phyloP scores from a whole-genome alignment of 1,140 invertebrate species.

The Dendroctonus ponderosae region DNA sequence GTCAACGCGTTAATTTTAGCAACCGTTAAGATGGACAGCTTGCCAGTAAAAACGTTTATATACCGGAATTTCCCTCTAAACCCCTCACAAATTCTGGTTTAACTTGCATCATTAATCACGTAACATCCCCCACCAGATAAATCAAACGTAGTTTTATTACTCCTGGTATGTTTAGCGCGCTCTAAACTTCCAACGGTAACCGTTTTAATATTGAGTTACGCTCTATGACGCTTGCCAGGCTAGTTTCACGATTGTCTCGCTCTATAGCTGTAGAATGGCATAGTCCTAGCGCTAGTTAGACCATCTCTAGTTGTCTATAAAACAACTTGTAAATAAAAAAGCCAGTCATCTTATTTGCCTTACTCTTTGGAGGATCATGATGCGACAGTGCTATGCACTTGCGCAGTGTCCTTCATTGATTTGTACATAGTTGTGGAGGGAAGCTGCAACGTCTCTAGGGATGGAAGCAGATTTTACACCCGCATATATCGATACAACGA shows the following conservation, averaged over 20 bases:
- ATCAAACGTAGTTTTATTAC: conserved; percentile 19
- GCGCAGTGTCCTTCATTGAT: conserved; percentile 24
- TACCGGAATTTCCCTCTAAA: conserved; percentile 6
- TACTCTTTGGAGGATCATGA: conserved; percentile 23
- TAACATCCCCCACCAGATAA: conserved; percentile 1
- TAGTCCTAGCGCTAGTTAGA: conserved; percentile 1
- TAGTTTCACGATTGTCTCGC: conserved; percentile 2
- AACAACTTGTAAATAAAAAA: conserved; percentile 23
- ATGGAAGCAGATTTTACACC: not conserved
- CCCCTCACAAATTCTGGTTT: conserved; percentile 10
- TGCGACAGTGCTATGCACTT: conserved; percentile 23
- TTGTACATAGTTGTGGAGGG: conserved; percentile 18
- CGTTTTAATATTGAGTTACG: conserved; percentile 13
- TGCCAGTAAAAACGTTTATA: not conserved
- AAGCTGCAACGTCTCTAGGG: conserved; percentile 20
- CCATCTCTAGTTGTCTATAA: conserved; percentile 2
- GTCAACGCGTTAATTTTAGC: too few species aligned
- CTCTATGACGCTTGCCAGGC: conserved; percentile 1
- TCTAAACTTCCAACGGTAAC: conserved; percentile 13
- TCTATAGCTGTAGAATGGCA: not conserved
- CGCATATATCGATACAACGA: not conserved
- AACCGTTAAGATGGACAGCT: too few species aligned
- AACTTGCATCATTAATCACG: conserved; percentile 11
- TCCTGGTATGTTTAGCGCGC: conserved; percentile 15
- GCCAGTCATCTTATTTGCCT: conserved; percentile 23